Base-by-base conservation (phyloP, 2,113 vertebrate genomes). In the Prietella phreatophila region DNA sequence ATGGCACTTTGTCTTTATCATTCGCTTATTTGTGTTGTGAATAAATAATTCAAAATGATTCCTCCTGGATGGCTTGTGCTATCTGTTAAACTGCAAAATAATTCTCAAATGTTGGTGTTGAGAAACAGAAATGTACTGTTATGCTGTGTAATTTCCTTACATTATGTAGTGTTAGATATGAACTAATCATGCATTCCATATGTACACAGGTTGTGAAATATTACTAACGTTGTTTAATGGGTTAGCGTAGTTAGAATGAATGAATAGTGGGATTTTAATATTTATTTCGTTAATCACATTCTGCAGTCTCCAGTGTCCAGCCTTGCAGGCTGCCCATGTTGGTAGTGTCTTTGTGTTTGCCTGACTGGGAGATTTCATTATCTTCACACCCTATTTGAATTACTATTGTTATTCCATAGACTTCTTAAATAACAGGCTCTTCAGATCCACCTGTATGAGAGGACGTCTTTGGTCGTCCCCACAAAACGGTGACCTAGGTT, bases 401-500 rank as follows among this genome's bases (percentile, higher is more conserved):
- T 61, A 11, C 39, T 25, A 79, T 79, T 79, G 39, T 61, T 13
- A 65, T 53, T 63, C 71, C 17, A 63, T 61, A 20, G 39, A 39
- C 75, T 14, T 80, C 73, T 61, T 84, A 78, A 50, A 55, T 30
- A 78, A 60, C 69, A 86, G 56, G 33, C 50, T 85, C n/a, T 76
- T 60, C 33, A 82, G 55, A 82, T 73, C 76, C 67, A 80, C 87
- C 76, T 82, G 56, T 58, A 33, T 39, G 15, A 80, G 78, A 56
- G 61, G 36, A 69, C 14, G 56, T 81, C 50, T 60, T 89, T 88
- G 87, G 80, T 87, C 33, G 78, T 89, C 33, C 84, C 47, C 84
- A 6, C 84, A 5, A 47, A 82, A 81, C 65, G n/a, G 78, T 92
- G 90, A 83, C 91, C 89, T 47, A 47, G 42, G 42, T 5, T 88